phyloP scores from a whole-genome alignment of 1,140 invertebrate species.

The Heliconius congener region DNA sequence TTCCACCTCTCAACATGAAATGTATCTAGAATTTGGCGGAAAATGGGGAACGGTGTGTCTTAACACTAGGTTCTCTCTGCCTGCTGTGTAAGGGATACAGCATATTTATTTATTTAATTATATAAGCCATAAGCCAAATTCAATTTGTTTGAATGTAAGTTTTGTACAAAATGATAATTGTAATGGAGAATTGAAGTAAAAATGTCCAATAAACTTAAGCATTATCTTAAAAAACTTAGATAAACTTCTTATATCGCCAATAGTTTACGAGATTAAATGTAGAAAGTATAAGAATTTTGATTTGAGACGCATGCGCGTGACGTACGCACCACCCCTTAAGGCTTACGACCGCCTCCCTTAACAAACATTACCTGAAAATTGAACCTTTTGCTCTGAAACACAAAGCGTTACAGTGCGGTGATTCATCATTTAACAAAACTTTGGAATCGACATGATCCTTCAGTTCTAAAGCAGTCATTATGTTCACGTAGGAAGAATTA shows the following conservation, averaged over 20 bases:
- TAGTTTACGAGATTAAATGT: conserved; percentile 5
- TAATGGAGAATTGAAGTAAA: not conserved
- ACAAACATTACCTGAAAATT: conserved; percentile 65
- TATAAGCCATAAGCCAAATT: too few species aligned
- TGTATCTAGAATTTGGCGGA: too few species aligned
- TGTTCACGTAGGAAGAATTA: conserved; percentile 73
- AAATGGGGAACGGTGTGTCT: too few species aligned
- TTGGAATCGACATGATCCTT: conserved; percentile 62
- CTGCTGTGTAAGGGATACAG: too few species aligned
- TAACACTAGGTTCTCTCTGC: too few species aligned
- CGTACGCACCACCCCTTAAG: conserved; percentile 76
- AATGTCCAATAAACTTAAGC: not conserved
- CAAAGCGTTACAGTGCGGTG: conserved; percentile 52
- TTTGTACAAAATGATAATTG: too few species aligned
- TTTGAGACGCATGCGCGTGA: conserved; percentile 74
- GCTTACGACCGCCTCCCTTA: conserved; percentile 77
- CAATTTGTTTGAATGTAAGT: too few species aligned
- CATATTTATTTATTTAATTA: too few species aligned
- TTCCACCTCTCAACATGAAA: too few species aligned
- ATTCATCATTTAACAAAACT: conserved; percentile 63
- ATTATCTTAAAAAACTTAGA: not conserved
- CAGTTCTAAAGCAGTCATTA: conserved; percentile 77
- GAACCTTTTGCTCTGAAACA: conserved; percentile 62
- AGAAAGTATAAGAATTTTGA: conserved; percentile 63
- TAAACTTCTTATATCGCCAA: not conserved